A percentile compares a stretch with the other conserved stretches of the same genome.
Evolutionary conservation across 2,113 vertebrate species (phyloP).

Genomic region (Ameiurus melas): DNA sequence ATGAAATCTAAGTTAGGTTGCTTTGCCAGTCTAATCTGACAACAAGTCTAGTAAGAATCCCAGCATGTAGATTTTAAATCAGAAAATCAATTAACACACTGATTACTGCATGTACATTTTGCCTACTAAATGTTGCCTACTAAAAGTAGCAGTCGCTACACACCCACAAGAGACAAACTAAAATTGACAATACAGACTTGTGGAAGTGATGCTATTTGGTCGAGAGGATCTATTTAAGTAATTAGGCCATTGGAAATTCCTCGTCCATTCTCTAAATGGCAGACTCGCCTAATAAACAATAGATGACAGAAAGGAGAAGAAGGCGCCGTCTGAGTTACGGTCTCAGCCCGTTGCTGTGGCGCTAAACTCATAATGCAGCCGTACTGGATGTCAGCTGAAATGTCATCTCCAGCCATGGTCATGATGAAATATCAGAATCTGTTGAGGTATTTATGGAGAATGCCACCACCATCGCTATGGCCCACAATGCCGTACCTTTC

Average conservation of each 20-base stretch:
- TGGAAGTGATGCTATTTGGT: not conserved
- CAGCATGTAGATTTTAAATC: not conserved
- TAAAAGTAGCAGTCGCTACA: not conserved
- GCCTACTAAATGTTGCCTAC: not conserved
- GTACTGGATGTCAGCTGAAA: slow-evolving; percentile 48
- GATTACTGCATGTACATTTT: too few relatives aligned
- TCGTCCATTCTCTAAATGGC: slow-evolving; percentile 30
- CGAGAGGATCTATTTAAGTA: slow-evolving; percentile 30
- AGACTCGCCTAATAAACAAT: slow-evolving; percentile 34
- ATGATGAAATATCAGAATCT: slow-evolving; percentile 51
- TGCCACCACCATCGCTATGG: slow-evolving; percentile 41
- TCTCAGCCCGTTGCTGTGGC: not conserved
- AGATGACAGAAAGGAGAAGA: slow-evolving; percentile 14
- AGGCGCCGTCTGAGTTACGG: slow-evolving; percentile 32
- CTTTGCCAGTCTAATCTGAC: not conserved
- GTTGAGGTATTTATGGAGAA: slow-evolving; percentile 56
- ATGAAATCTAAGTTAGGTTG: not conserved
- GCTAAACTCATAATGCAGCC: slow-evolving; percentile 30
- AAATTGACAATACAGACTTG: not conserved
- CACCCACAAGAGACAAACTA: not conserved
- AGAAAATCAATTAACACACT: not conserved
- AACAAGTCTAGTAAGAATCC: not conserved
- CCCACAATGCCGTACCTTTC: not conserved
- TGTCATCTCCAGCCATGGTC: slow-evolving; percentile 46
- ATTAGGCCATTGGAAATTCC: slow-evolving; percentile 33